phyloP scores from a whole-genome alignment of 2,797 vertebrate species.

The Heteromormyrus szaboi region DNA sequence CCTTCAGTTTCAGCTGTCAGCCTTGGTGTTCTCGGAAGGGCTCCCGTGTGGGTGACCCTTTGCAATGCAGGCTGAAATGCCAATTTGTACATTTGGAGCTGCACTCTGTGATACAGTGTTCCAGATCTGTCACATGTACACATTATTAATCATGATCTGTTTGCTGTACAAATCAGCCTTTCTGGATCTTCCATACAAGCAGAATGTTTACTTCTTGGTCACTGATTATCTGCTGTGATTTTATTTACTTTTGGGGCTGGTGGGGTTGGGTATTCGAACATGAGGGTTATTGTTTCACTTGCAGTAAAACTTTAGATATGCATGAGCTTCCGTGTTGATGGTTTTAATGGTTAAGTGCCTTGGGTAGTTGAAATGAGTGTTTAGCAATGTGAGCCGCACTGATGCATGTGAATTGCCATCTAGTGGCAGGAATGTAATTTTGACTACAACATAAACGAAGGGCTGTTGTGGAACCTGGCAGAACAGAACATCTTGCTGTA shows the following conservation, averaged over 20 bases:
- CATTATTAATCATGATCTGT: not conserved
- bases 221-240: not conserved
- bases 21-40: not conserved
- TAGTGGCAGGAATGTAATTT: slow-evolving; percentile 14
- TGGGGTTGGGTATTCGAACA: not conserved
- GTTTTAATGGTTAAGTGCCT: not conserved
- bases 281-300: not conserved
- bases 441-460: not conserved
- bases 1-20: not conserved
- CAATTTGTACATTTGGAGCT: not conserved
- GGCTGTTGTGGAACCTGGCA: not conserved
- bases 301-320: not conserved
- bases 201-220: not conserved
- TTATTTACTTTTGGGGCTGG: not conserved
- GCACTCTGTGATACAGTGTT: not conserved
- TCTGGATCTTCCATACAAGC: not conserved
- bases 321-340: not conserved
- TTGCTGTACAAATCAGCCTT: not conserved
- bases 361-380: not conserved
- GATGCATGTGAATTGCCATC: slow-evolving; percentile 11
- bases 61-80: not conserved
- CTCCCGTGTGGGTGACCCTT: not conserved
- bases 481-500: not conserved
- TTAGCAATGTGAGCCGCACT: not conserved
- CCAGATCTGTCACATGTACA: not conserved